Evolutionary conservation across 30 jellyfish, hydroid and myxozoan species (phyloP).

Genomic region (Nemopilema nomurai): DNA sequence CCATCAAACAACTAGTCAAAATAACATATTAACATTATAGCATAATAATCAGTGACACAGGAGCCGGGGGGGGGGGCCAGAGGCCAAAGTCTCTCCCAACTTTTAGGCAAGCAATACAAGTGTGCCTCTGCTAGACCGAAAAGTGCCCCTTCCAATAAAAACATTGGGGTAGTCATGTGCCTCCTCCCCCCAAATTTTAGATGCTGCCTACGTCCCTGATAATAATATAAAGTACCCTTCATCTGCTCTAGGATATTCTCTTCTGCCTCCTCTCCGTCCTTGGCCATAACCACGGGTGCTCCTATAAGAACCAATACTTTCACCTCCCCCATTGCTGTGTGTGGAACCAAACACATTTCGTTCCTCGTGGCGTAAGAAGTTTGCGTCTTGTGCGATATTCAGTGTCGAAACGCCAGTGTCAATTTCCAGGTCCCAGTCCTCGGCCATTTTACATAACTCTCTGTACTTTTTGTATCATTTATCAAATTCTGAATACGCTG

Average conservation of each 20-base stretch:
- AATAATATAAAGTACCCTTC: neutral
- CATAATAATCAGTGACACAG: no score
- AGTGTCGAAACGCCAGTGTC: constrained; percentile 41
- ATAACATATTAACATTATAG: no score
- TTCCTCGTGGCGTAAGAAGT: neutral
- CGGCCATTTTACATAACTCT: constrained; percentile 14
- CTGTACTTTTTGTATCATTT: neutral
- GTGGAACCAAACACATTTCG: neutral
- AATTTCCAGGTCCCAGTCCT: constrained; percentile 59
- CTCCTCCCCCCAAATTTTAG: no score
- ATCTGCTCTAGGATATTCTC: neutral
- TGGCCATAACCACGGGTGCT: constrained; percentile 24
- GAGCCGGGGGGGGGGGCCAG: no score
- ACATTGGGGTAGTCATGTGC: no score
- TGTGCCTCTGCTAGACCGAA: no score
- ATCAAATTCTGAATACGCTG: neutral
- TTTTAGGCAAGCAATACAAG: no score
- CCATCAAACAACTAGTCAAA: no score
- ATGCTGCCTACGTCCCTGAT: no score
- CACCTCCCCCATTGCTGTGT: neutral
- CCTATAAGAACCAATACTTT: neutral
- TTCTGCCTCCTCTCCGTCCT: constrained; percentile 11
- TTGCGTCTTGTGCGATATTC: neutral
- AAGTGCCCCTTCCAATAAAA: no score
- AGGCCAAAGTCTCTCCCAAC: no score